Percentiles rank a stretch among this genome's conserved stretches.
Conservation (phyloP, 2,797 vertebrate genomes). For the Kryptopterus vitreolus region DNA sequence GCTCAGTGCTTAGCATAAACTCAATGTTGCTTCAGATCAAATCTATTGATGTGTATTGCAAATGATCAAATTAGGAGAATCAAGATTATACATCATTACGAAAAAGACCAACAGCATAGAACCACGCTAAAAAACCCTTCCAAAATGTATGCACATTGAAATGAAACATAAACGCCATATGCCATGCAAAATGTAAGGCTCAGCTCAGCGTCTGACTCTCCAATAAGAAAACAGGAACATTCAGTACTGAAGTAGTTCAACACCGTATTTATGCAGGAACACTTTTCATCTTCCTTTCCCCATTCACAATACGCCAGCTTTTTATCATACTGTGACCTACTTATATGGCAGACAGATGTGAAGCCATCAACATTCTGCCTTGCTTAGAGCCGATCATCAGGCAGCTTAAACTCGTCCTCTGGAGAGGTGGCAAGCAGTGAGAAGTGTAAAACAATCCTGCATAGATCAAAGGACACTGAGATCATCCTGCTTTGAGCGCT, state of each 20-base stretch:
- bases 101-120: not conserved
- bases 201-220: not conserved
- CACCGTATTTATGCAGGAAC: not conserved
- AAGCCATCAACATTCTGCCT: constrained; percentile 41
- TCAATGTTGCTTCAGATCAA: not conserved
- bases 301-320: constrained; percentile 45
- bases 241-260: not conserved
- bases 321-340: constrained; percentile 60
- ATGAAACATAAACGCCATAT: not conserved
- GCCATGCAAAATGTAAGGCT: not conserved
- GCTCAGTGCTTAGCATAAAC: constrained; percentile 2
- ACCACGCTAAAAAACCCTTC: not conserved
- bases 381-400: constrained; percentile 44
- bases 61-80: not conserved
- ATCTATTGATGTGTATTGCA: not conserved
- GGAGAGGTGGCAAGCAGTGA: constrained; percentile 22
- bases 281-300: not conserved
- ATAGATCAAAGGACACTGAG: constrained; percentile 43
- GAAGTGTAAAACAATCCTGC: constrained; percentile 50
- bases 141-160: not conserved
- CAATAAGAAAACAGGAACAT: not conserved
- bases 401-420: constrained; percentile 56
- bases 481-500: constrained; percentile 46
- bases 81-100: not conserved
- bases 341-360: constrained; percentile 56